These are phyloP conservation scores for Cremastinae sp. DNA, from an alignment of 2,888 invertebrate genomes.

Conservation along the genomic window DNA sequence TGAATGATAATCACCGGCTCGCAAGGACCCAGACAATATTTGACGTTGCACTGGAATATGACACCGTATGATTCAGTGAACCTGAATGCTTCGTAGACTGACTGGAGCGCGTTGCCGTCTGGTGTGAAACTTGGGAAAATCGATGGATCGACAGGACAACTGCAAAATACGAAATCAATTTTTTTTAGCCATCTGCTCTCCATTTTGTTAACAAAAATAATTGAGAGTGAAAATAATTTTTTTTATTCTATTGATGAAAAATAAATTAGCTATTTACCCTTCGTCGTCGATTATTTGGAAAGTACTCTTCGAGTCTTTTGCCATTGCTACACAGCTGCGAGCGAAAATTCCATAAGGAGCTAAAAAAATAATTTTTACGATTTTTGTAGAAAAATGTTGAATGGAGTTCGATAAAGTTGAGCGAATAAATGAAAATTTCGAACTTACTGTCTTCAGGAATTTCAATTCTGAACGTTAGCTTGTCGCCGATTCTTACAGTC, in stretches of 20 bases:
- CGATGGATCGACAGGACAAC: conserved; percentile 94
- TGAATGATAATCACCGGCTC: conserved; percentile 87
- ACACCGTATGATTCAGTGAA: conserved; percentile 98
- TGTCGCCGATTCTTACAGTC: conserved; percentile 96
- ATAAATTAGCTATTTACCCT: conserved; percentile 83
- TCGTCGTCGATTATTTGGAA: conserved; percentile 98
- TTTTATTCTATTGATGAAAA: neutral
- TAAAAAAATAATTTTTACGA: conserved; percentile 78
- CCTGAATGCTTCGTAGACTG: conserved; percentile 96
- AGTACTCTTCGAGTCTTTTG: conserved; percentile 96
- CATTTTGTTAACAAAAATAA: too few species aligned
- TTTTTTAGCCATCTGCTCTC: neutral
- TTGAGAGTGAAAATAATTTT: conserved; percentile 6
- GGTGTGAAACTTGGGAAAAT: conserved; percentile 96
- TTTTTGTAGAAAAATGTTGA: neutral
- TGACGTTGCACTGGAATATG: conserved; percentile 98
- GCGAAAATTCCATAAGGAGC: conserved; percentile 98
- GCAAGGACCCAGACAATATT: conserved; percentile 96
- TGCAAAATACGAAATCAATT: conserved; percentile 72
- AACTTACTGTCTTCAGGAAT: conserved; percentile 96
- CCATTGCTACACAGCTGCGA: conserved; percentile 97
- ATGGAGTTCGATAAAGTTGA: neutral
- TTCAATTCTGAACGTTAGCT: conserved; percentile 96
- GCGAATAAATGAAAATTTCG: conserved; percentile 5
- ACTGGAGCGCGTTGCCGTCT: conserved; percentile 94